These are phyloP conservation scores for Jaculus jaculus DNA, from an alignment of 2,113 vertebrate species.

Conservation along the genomic window DNA sequence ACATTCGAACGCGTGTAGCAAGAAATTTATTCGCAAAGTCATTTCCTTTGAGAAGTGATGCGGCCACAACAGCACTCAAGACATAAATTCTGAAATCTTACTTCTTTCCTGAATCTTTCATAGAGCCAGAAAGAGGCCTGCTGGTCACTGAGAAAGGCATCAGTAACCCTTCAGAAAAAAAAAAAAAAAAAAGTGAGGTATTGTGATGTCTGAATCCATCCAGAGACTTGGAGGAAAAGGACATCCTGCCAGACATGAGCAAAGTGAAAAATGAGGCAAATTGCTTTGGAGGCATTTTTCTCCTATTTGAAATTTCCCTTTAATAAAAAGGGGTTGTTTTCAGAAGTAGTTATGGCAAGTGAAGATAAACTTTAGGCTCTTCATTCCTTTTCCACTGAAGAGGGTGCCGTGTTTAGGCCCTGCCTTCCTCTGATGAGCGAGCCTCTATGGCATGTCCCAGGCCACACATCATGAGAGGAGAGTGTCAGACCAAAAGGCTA, in stretches of 20 bases:
- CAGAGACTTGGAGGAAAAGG: background rate
- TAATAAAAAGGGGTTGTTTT: constrained; percentile 30
- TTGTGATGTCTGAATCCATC: background rate
- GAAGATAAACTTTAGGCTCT: background rate
- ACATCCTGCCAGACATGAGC: constrained; percentile 14
- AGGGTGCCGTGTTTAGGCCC: background rate
- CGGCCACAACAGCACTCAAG: background rate
- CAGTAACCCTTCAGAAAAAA: background rate
- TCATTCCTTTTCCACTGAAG: background rate
- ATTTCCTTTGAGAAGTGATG: background rate
- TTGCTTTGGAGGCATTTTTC: background rate
- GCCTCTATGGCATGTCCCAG: accelerated
- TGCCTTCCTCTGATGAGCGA: background rate
- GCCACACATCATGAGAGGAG: background rate
- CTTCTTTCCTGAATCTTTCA: background rate
- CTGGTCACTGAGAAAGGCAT: background rate
- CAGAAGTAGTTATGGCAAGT: background rate
- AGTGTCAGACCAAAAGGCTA: background rate
- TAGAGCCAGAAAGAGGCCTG: background rate
- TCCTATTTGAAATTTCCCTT: constrained; percentile 10
- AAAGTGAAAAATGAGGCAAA: constrained; percentile 11
- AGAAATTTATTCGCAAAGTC: background rate
- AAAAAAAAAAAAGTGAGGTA: background rate
- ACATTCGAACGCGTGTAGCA: background rate
- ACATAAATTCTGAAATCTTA: background rate